phyloP scores from a whole-genome alignment of 1,140 invertebrate genomes.

The Anastrepha obliqua region DNA sequence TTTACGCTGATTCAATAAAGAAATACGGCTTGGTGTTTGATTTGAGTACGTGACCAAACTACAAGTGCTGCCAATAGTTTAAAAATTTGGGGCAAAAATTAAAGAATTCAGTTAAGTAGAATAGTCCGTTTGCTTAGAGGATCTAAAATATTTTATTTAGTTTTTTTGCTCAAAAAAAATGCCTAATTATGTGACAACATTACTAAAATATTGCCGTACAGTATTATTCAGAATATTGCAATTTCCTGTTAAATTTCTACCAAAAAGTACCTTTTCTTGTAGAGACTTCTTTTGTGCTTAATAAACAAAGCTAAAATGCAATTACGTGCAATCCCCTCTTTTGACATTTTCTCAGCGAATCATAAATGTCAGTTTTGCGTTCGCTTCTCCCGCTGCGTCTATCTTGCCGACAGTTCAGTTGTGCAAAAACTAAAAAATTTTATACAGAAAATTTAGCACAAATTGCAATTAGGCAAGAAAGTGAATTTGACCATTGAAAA shows the following conservation, averaged over 20 bases:
- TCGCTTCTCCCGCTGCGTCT: conserved; percentile 18
- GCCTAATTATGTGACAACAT: too few species aligned
- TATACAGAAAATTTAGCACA: conserved; percentile 38
- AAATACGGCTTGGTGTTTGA: neutral
- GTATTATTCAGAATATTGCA: too few species aligned
- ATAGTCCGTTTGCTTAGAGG: too few species aligned
- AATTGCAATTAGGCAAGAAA: conserved; percentile 27
- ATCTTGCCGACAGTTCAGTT: conserved; percentile 38
- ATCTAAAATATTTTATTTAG: too few species aligned
- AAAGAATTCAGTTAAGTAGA: neutral
- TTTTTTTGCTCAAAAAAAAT: too few species aligned
- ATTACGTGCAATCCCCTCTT: neutral
- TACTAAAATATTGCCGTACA: too few species aligned
- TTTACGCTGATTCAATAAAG: neutral
- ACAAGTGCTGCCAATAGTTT: neutral
- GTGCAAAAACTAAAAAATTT: conserved; percentile 44
- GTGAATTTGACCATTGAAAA: conserved; percentile 3
- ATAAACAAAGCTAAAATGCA: neutral
- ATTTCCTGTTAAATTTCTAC: too few species aligned
- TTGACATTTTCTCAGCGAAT: conserved; percentile 8
- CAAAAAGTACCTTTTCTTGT: too few species aligned
- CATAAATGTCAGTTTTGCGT: conserved; percentile 16
- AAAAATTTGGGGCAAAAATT: neutral
- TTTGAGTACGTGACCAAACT: conserved; percentile 5
- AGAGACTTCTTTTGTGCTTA: neutral